These are phyloP conservation scores for Scaptomyza reducta DNA, from an alignment of 2,888 invertebrate genomes.

Conservation along the genomic window DNA sequence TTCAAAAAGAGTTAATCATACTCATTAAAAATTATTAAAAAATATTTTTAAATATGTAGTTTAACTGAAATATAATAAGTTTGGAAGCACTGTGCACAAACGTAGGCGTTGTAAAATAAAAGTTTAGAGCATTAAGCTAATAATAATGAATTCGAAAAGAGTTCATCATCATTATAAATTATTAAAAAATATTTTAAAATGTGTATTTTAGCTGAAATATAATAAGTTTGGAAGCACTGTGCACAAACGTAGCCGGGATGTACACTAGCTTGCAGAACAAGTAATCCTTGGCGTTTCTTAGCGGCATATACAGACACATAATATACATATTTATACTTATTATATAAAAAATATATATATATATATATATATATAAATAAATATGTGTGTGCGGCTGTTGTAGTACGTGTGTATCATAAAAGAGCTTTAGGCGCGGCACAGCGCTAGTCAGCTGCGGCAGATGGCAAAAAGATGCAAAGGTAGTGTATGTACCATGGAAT, in stretches of 20 bases:
- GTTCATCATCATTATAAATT: too few relatives aligned
- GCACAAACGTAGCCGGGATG: slow-evolving; percentile 31
- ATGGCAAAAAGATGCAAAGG: slow-evolving; percentile 67
- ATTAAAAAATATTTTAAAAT: not conserved
- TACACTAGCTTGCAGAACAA: slow-evolving; percentile 42
- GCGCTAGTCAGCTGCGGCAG: slow-evolving; percentile 69
- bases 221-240: slow-evolving; percentile 39
- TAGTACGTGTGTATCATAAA: slow-evolving; percentile 41
- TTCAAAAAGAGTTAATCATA: too few relatives aligned
- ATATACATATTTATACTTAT: slow-evolving; percentile 16
- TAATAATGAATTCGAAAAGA: too few relatives aligned
- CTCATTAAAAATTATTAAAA: not conserved
- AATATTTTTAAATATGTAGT: not conserved
- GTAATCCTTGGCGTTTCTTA: slow-evolving; percentile 64
- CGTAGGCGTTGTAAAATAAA: too few relatives aligned
- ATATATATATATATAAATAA: slow-evolving; percentile 28
- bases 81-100: slow-evolving; percentile 41
- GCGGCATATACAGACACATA: slow-evolving; percentile 34
- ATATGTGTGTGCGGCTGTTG: slow-evolving; percentile 7
- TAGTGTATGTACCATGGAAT: slow-evolving; percentile 25
- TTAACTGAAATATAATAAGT: not conserved
- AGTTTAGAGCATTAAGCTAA: too few relatives aligned
- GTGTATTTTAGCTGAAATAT: not conserved
- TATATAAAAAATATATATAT: not conserved
- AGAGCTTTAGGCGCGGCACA: slow-evolving; percentile 75